Conservation (phyloP, 30 jellyfish, hydroid and myxozoan species). For the Phacellophora camtschatica region DNA sequence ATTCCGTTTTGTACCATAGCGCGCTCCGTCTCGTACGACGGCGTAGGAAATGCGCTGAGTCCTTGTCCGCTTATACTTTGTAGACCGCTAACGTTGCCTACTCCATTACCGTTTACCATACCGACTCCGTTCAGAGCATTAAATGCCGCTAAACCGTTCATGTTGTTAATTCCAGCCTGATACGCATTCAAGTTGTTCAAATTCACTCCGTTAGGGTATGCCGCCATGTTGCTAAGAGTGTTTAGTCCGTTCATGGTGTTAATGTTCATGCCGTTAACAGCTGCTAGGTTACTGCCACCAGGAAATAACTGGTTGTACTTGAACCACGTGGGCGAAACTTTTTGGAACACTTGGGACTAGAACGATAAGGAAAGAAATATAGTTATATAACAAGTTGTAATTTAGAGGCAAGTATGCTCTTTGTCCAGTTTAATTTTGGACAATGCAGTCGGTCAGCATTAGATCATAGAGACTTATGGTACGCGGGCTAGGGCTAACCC, state of each 20-base stretch:
- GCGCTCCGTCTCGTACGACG: constrained; percentile 87
- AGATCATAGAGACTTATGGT: too few relatives aligned
- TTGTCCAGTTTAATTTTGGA: too few relatives aligned
- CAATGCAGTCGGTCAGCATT: too few relatives aligned
- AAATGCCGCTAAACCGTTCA: constrained; percentile 82
- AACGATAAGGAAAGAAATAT: background rate
- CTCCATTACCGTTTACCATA: constrained; percentile 90
- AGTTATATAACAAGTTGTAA: background rate
- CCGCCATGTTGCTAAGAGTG: constrained; percentile 84
- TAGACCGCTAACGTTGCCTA: constrained; percentile 71
- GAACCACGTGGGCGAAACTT: constrained; percentile 97
- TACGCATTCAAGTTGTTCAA: constrained; percentile 69
- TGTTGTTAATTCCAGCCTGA: constrained; percentile 79
- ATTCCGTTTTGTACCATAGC: constrained; percentile 79
- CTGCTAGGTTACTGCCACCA: constrained; percentile 71
- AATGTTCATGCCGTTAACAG: constrained; percentile 90
- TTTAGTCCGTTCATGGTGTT: constrained; percentile 84
- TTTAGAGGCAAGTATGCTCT: background rate
- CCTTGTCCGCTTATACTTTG: constrained; percentile 86
- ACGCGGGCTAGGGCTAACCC: too few relatives aligned
- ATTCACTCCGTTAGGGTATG: constrained; percentile 87
- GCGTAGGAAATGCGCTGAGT: constrained; percentile 84
- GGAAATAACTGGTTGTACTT: constrained; percentile 89
- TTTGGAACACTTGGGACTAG: constrained; percentile 71
- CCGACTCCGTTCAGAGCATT: constrained; percentile 86